phyloP scores from a whole-genome alignment of 2,113 vertebrate genomes.

The Meriones unguiculatus region DNA sequence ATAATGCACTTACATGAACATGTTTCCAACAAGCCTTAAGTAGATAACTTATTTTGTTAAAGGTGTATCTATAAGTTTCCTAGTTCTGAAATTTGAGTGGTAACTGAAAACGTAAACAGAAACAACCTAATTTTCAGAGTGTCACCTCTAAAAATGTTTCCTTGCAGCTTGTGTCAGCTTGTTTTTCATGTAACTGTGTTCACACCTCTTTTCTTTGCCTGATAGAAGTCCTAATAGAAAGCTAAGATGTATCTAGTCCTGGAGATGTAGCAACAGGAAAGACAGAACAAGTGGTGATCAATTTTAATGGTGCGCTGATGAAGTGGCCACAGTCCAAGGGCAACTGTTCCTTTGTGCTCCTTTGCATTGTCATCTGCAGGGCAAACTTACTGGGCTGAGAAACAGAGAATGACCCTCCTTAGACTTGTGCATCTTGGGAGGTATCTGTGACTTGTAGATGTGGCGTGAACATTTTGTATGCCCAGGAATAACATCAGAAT shows the following conservation, averaged over 20 bases:
- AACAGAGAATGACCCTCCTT: background rate
- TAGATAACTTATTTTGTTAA: background rate
- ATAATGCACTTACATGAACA: background rate
- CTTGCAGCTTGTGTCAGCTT: background rate
- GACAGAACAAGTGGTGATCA: background rate
- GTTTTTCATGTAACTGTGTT: background rate
- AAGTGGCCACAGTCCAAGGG: background rate
- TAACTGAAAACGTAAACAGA: background rate
- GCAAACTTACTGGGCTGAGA: background rate
- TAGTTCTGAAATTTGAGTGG: background rate
- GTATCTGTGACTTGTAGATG: background rate
- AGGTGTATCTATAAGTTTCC: background rate
- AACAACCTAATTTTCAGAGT: background rate
- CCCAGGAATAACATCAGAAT: background rate
- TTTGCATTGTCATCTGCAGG: background rate
- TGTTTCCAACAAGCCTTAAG: slow-evolving; percentile 23
- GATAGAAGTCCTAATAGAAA: background rate
- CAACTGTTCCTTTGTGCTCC: background rate
- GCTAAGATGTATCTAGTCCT: background rate
- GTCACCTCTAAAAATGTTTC: background rate
- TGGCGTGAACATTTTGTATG: background rate
- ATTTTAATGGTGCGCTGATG: background rate
- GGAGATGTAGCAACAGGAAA: background rate
- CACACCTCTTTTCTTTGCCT: background rate
- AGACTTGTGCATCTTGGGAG: background rate